Conservation (phyloP, 2,888 invertebrate genomes). For the Sympetrum striolatum region DNA sequence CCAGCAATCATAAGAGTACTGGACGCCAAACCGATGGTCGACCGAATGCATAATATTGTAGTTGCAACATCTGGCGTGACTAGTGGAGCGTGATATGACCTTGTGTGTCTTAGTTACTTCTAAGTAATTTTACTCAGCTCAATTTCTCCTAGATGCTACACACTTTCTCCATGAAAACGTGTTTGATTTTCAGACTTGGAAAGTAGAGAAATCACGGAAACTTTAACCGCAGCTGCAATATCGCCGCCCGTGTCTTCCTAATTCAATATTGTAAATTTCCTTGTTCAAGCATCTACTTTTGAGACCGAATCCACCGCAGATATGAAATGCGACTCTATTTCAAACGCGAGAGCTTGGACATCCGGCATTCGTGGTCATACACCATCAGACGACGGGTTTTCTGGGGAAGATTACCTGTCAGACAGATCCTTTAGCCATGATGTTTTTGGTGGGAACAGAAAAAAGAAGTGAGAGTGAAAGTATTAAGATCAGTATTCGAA, state of each 20-base stretch:
- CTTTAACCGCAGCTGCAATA: not conserved
- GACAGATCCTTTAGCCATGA: not conserved
- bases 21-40: too few species aligned
- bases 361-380: not conserved
- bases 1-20: too few species aligned
- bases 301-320: not conserved
- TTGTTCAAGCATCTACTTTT: not conserved
- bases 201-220: not conserved
- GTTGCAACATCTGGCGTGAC: not conserved
- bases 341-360: not conserved
- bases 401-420: not conserved
- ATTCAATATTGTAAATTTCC: not conserved
- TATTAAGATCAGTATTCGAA: too few species aligned
- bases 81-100: not conserved
- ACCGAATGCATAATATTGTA: not conserved
- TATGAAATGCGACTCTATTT: not conserved
- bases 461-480: not conserved
- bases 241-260: not conserved
- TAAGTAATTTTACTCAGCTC: not conserved
- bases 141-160: not conserved
- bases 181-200: not conserved
- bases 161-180: not conserved
- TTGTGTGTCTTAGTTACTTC: not conserved
- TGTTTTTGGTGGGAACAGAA: not conserved
- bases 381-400: not conserved